A percentile compares a stretch with the other conserved stretches of the same genome.
Evolutionary conservation across 1,140 invertebrate species (phyloP).

Genomic region (Drosophila sulfurigaster): DNA sequence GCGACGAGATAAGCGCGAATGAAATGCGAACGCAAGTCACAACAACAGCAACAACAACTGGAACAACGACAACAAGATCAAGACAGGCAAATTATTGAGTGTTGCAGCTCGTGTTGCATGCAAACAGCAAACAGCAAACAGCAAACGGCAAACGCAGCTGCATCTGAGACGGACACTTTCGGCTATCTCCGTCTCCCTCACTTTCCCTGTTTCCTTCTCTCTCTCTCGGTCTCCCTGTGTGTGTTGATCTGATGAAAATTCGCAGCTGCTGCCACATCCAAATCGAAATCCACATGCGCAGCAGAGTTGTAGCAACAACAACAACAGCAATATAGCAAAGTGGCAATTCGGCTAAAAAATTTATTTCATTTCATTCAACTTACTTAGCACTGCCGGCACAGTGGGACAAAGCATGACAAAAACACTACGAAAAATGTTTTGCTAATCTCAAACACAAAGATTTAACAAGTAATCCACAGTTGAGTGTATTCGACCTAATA

Average conservation of each 20-base stretch:
- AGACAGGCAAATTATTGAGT: constrained; percentile 79
- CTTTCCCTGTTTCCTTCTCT: neutral
- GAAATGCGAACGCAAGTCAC: constrained; percentile 76
- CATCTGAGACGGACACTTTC: constrained; percentile 11
- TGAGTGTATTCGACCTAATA: too few species aligned
- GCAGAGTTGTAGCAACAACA: constrained; percentile 20
- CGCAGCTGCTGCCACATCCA: constrained; percentile 64
- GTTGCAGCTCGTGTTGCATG: constrained; percentile 82
- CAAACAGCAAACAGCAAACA: constrained; percentile 20
- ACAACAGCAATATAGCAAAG: constrained; percentile 41
- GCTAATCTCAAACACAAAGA: neutral
- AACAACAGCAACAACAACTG: constrained; percentile 49
- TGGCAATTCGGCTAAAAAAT: constrained; percentile 71
- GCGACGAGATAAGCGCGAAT: constrained; percentile 70
- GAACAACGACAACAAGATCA: constrained; percentile 41
- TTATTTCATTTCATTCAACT: constrained; percentile 70
- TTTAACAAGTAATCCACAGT: neutral
- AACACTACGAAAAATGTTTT: neutral
- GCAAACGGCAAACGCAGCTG: constrained; percentile 27
- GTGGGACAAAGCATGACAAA: constrained; percentile 2
- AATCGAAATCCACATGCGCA: constrained; percentile 49
- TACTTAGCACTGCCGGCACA: constrained; percentile 36
- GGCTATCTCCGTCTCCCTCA: neutral
- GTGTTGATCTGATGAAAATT: constrained; percentile 63
- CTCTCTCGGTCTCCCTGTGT: neutral